Base-by-base conservation (phyloP, 2,888 invertebrate genomes). In the Tiliacea citrago region DNA sequence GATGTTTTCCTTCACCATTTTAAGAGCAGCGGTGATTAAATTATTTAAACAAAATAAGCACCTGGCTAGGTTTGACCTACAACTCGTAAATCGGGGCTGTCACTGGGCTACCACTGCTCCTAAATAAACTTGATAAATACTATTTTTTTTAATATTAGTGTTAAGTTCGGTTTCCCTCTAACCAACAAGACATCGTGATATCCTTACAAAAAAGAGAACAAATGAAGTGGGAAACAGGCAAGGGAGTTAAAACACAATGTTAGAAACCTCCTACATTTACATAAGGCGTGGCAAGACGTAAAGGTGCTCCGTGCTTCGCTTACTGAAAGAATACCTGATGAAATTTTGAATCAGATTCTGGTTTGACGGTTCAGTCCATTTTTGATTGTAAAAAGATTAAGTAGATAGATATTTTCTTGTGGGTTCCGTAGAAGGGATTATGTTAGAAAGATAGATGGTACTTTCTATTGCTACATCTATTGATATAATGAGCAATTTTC, bases 261-360 rank as follows among this genome's bases (percentile, higher is more conserved):
- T 82, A 82, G 86, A 82, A 82, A 85, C 83, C 86, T 75, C 71
- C 85, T 73, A 86, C 88, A 90, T 91, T 91, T 91, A 89, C 91
- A 91, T 91, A 90, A 90, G 89, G 87, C 87, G 85, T 78, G 83
- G 73, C 66, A 75, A 86, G 88, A 88, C 86, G 90, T 91, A 91
- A 90, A 91, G 89, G 82, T 74, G 49, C 58, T 76, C 42, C 91
- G 91, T 91, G 91, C 83, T 77, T 79, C 75, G 91, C 81, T 84
- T 88, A 81, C 88, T 51, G 63, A 91, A 71, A 71, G 79, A 60
- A 81, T 87, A 91, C 91, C 90, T 91, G 91, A 90, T 88, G 83
- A 89, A 90, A 91, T 91, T 91, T 86, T 86, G 86, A 89, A 91
- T 91, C 88, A 89, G 87, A 60, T 73, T 35, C 74, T 61, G 16